These are phyloP conservation scores for Physella acuta DNA, from an alignment of 1,140 invertebrate genomes.

Conservation along the genomic window DNA sequence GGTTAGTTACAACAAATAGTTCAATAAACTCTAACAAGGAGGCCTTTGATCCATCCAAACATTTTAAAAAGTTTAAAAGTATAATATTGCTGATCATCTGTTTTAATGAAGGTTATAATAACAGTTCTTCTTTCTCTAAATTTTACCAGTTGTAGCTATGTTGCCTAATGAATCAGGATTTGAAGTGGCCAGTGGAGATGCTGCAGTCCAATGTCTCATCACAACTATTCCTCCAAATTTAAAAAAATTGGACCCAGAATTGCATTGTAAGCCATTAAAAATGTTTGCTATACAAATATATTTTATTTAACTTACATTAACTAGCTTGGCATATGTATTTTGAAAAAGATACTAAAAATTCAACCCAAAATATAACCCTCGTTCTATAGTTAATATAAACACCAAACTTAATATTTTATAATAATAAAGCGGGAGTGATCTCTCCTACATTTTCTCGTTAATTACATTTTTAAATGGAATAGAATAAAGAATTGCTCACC, in stretches of 20 bases:
- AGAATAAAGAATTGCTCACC: too few relatives aligned
- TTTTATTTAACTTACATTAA: not conserved
- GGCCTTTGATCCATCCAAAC: too few relatives aligned
- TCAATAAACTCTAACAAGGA: too few relatives aligned
- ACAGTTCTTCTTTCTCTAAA: not conserved
- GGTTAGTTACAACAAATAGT: too few relatives aligned
- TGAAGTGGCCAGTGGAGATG: conserved; percentile 75
- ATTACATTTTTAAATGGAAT: too few relatives aligned
- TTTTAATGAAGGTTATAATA: too few relatives aligned
- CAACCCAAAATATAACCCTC: not conserved
- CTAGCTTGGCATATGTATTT: not conserved
- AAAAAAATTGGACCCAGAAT: conserved; percentile 87
- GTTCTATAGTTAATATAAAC: conserved; percentile 2
- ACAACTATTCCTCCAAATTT: conserved; percentile 92
- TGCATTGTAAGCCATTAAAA: conserved; percentile 67
- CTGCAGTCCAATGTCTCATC: conserved; percentile 84
- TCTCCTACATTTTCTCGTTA: too few relatives aligned
- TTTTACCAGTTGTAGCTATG: conserved; percentile 55
- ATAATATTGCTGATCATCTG: too few relatives aligned
- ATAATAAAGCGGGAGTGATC: too few relatives aligned
- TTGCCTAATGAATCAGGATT: conserved; percentile 65
- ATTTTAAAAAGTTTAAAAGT: too few relatives aligned
- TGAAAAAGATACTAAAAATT: not conserved
- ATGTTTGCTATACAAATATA: not conserved
- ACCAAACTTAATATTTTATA: too few relatives aligned